These are phyloP conservation scores for Eriocheir sinensis DNA, from an alignment of 1,140 invertebrate genomes.

Conservation along the genomic window DNA sequence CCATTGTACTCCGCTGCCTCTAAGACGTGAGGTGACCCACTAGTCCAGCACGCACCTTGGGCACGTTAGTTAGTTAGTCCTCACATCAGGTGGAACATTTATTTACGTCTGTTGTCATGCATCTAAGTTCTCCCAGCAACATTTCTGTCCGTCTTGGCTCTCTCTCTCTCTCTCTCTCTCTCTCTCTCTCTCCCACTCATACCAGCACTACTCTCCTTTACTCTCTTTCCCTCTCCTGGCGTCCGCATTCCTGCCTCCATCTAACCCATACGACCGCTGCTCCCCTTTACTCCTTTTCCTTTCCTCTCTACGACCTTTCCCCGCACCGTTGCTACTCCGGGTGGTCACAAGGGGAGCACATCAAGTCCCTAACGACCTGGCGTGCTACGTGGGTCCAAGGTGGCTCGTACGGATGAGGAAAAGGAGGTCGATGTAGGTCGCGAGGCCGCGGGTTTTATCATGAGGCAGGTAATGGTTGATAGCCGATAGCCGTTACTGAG, in stretches of 20 bases:
- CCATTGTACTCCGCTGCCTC: background rate
- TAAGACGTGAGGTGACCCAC: background rate
- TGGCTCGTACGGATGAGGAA: too few species aligned
- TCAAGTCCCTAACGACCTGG: background rate
- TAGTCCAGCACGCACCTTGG: too few species aligned
- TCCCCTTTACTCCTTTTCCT: constrained; percentile 9
- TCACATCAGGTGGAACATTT: background rate
- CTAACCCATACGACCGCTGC: too few species aligned
- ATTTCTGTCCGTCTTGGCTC: background rate
- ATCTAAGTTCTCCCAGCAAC: background rate
- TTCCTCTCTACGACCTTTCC: background rate
- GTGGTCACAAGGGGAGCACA: background rate
- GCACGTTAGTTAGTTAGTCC: too few species aligned
- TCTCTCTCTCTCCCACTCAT: constrained; percentile 8
- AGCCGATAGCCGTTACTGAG: too few species aligned
- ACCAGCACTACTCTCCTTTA: too few species aligned
- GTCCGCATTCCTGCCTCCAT: too few species aligned
- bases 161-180: constrained; percentile 22
- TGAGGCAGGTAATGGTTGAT: too few species aligned
- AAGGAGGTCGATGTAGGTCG: too few species aligned
- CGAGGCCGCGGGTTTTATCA: too few species aligned
- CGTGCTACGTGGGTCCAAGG: background rate
- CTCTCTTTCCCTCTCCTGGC: background rate
- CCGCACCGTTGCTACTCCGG: background rate
- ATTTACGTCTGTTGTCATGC: background rate